These are phyloP conservation scores for Coleophora flavipennella DNA, from an alignment of 2,888 invertebrate genomes.

Conservation along the genomic window DNA sequence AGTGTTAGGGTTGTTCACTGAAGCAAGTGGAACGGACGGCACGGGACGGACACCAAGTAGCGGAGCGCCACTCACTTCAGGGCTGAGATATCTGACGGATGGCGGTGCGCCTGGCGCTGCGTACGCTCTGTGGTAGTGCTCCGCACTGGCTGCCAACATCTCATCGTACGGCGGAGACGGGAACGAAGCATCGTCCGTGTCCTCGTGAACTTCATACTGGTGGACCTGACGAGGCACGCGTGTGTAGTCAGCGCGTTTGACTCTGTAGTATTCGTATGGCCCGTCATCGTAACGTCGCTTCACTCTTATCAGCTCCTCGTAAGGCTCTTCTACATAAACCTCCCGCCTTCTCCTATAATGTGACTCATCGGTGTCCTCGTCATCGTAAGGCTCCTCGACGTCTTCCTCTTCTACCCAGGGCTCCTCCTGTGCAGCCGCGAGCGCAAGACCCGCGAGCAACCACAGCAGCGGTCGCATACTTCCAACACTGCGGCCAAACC, in stretches of 20 bases:
- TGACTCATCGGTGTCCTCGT: conserved; percentile 19
- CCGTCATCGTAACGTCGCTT: conserved; percentile 37
- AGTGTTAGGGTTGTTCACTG: conserved; percentile 7
- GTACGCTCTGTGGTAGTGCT: conserved; percentile 54
- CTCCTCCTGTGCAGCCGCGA: conserved; percentile 35
- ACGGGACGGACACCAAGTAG: conserved; percentile 22
- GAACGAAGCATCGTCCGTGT: conserved; percentile 35
- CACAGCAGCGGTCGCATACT: conserved; percentile 45
- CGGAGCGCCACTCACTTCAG: conserved; percentile 26
- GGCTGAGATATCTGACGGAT: conserved; percentile 27
- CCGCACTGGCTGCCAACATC: conserved; percentile 59
- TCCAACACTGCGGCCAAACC: conserved; percentile 30
- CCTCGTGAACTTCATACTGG: conserved; percentile 59
- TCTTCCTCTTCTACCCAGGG: conserved; percentile 51
- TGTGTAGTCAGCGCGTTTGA: conserved; percentile 28
- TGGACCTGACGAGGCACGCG: conserved; percentile 45
- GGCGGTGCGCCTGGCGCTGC: conserved; percentile 29
- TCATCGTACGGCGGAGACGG: conserved; percentile 52
- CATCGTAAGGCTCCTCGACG: conserved; percentile 34
- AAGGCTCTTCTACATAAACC: conserved; percentile 25
- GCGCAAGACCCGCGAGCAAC: conserved; percentile 34
- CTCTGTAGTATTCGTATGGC: conserved; percentile 16
- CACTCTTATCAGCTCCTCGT: conserved; percentile 42
- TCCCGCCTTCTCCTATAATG: not conserved
- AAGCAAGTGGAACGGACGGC: conserved; percentile 10